phyloP scores from a whole-genome alignment of 2,888 invertebrate species.

The Leptopterna dolabrata region DNA sequence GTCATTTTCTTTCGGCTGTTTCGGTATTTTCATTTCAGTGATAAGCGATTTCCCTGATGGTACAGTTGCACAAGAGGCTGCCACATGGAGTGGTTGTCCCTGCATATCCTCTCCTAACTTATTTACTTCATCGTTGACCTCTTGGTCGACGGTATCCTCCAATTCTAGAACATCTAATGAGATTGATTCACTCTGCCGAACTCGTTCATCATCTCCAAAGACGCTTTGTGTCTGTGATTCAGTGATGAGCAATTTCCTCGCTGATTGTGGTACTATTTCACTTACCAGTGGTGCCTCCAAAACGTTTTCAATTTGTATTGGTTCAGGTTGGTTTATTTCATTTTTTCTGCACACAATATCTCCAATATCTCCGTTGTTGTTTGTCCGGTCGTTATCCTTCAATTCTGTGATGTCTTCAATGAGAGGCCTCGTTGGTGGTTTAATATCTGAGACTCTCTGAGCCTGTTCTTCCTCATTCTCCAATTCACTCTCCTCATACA shows the following conservation, averaged over 20 bases:
- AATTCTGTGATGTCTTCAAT: neutral
- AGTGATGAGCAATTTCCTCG: too few relatives aligned
- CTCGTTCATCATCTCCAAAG: too few relatives aligned
- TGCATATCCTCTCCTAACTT: neutral
- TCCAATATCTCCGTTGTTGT: neutral
- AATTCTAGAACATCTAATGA: too few relatives aligned
- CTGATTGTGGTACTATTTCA: too few relatives aligned
- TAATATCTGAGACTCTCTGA: neutral
- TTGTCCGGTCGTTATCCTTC: neutral
- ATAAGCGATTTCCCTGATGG: neutral
- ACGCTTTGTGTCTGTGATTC: too few relatives aligned
- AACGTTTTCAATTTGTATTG: too few relatives aligned
- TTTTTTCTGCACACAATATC: too few relatives aligned
- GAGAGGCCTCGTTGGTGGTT: neutral
- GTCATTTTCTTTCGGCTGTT: neutral
- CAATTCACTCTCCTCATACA: neutral
- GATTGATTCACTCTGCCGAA: too few relatives aligned
- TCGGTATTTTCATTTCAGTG: neutral
- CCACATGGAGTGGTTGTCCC: neutral
- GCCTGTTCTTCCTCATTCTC: neutral
- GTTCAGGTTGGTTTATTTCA: too few relatives aligned
- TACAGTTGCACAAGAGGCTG: neutral
- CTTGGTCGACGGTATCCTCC: too few relatives aligned
- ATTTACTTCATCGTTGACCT: neutral
- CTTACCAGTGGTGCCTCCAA: too few relatives aligned